Conservation (phyloP, 2,797 vertebrate species). For the Poeciliopsis presidionis region DNA sequence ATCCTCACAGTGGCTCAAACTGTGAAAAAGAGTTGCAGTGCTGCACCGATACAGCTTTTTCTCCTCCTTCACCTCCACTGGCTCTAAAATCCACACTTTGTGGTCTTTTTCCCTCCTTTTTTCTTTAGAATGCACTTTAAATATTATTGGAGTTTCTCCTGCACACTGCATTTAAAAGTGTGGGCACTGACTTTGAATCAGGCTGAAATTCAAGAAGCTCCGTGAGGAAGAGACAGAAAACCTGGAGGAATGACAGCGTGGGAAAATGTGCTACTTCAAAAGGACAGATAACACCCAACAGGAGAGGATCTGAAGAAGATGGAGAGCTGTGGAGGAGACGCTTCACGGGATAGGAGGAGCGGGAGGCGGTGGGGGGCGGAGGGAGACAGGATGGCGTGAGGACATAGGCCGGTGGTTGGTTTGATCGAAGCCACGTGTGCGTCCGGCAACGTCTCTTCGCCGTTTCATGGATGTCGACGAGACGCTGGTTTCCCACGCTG, state of each 20-base stretch:
- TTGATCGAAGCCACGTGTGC: slow-evolving; percentile 78
- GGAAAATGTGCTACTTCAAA: slow-evolving; percentile 59
- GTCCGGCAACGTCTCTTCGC: slow-evolving; percentile 66
- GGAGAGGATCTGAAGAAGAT: slow-evolving; percentile 69
- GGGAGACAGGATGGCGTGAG: slow-evolving; percentile 78
- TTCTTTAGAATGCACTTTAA: slow-evolving; percentile 12
- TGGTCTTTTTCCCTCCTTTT: slow-evolving; percentile 8
- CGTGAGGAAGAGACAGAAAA: slow-evolving; percentile 46
- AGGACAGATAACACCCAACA: slow-evolving; percentile 54
- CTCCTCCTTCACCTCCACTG: slow-evolving; percentile 35
- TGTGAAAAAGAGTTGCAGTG: slow-evolving; percentile 70
- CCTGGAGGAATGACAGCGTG: slow-evolving; percentile 54
- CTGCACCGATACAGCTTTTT: slow-evolving; percentile 12
- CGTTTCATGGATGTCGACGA: slow-evolving; percentile 64
- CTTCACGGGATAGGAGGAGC: slow-evolving; percentile 62
- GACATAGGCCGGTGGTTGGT: slow-evolving; percentile 80
- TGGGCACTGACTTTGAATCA: slow-evolving; percentile 28
- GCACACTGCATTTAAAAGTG: slow-evolving; percentile 29
- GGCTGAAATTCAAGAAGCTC: slow-evolving; percentile 38
- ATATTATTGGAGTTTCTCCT: slow-evolving; percentile 35
- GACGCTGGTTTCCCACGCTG: slow-evolving; percentile 52
- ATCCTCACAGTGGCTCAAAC: slow-evolving; percentile 68
- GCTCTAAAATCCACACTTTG: slow-evolving; percentile 24
- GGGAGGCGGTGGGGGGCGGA: slow-evolving; percentile 52
- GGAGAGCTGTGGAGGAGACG: slow-evolving; percentile 59